Evolutionary conservation across 2,797 vertebrate genomes (phyloP).

Genomic region (Gadopsis marmoratus): DNA sequence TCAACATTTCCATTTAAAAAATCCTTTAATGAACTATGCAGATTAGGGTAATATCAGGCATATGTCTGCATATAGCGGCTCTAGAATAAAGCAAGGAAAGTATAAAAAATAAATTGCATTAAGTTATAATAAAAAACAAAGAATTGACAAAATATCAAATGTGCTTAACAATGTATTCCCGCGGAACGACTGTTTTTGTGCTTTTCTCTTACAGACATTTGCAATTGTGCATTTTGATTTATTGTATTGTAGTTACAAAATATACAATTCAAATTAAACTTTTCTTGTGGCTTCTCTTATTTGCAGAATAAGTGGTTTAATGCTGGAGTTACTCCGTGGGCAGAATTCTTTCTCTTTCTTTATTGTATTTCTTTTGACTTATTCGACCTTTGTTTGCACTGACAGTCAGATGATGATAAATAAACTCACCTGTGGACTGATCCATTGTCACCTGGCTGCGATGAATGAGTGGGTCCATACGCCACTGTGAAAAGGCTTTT

Average conservation of each 20-base stretch:
- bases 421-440: too few species aligned
- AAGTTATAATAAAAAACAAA: not conserved
- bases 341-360: not conserved
- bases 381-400: not conserved
- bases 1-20: not conserved
- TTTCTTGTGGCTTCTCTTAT: not conserved
- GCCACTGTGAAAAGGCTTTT: accelerated
- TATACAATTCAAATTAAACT: not conserved
- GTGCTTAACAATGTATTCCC: not conserved
- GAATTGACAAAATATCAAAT: not conserved
- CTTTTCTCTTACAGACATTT: not conserved
- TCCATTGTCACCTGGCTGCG: too few species aligned
- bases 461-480: not conserved
- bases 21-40: not conserved
- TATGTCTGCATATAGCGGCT: not conserved
- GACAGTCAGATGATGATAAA: not conserved
- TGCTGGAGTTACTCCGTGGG: too few species aligned
- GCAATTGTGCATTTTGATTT: not conserved
- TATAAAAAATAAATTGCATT: not conserved
- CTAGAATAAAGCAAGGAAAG: not conserved
- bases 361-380: not conserved
- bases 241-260: not conserved
- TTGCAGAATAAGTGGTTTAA: not conserved
- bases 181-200: not conserved
- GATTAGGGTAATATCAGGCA: not conserved